phyloP scores from a whole-genome alignment of 2,113 vertebrate species.

The Chloroceryle aenea region DNA sequence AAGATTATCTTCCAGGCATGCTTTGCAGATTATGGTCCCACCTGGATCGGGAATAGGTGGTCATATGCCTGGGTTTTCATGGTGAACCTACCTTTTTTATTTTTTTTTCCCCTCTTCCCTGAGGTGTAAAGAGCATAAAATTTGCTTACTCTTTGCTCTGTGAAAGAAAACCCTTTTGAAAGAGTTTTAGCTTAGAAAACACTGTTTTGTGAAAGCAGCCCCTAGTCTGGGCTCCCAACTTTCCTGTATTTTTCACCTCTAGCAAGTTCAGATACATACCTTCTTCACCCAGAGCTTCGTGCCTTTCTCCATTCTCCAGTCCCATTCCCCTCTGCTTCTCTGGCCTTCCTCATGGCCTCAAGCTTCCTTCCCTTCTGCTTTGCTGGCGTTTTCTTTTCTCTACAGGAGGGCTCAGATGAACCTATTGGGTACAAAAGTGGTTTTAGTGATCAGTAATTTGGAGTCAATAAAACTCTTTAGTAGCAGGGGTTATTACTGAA shows the following conservation, averaged over 20 bases:
- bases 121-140: neutral
- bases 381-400: neutral
- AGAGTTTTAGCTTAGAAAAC: neutral
- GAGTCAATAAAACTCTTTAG: slow-evolving; percentile 15
- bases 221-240: neutral
- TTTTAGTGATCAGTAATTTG: slow-evolving; percentile 29
- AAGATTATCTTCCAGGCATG: neutral
- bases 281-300: neutral
- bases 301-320: neutral
- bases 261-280: accelerated
- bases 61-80: neutral
- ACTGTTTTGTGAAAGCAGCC: neutral
- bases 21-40: neutral
- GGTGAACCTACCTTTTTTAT: neutral
- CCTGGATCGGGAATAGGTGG: neutral
- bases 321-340: accelerated
- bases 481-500: neutral
- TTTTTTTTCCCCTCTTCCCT: neutral
- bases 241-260: neutral
- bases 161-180: neutral
- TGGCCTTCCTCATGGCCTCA: neutral
- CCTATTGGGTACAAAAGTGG: neutral
- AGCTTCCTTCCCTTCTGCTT: neutral
- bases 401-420: neutral
- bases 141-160: neutral